Percentiles rank a stretch among this genome's conserved stretches.
Conservation (phyloP, 2,113 vertebrate species). For the Ochotona princeps region DNA sequence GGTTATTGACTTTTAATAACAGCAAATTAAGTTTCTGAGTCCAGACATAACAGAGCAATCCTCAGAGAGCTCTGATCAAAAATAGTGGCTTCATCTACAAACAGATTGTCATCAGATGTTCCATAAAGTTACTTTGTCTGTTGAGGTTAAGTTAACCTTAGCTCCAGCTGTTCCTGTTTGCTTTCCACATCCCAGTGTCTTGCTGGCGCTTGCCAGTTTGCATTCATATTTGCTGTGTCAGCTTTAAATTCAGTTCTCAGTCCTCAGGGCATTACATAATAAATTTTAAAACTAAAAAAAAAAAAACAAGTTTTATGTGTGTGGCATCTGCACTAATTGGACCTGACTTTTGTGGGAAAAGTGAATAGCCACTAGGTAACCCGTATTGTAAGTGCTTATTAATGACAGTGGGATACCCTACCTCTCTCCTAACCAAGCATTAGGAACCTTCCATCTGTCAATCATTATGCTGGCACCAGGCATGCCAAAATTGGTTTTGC, state of each 20-base stretch:
- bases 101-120: background rate
- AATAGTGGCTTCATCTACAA: background rate
- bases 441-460: background rate
- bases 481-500: background rate
- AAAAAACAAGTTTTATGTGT: slow-evolving; percentile 37
- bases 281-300: slow-evolving; percentile 25
- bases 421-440: background rate
- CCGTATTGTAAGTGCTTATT: background rate
- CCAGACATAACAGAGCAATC: background rate
- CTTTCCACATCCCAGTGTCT: background rate
- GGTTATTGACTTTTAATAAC: slow-evolving; percentile 22
- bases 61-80: background rate
- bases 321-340: slow-evolving; percentile 20
- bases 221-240: background rate
- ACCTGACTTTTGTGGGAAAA: slow-evolving; percentile 1
- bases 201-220: background rate
- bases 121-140: slow-evolving; percentile 19
- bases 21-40: background rate
- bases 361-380: background rate
- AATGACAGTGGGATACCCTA: background rate
- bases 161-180: background rate
- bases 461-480: background rate
- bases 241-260: slow-evolving; percentile 13
- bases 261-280: slow-evolving; percentile 28
- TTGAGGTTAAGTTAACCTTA: background rate